phyloP scores from a whole-genome alignment of 1,140 invertebrate genomes.

The Lucilia sericata region DNA sequence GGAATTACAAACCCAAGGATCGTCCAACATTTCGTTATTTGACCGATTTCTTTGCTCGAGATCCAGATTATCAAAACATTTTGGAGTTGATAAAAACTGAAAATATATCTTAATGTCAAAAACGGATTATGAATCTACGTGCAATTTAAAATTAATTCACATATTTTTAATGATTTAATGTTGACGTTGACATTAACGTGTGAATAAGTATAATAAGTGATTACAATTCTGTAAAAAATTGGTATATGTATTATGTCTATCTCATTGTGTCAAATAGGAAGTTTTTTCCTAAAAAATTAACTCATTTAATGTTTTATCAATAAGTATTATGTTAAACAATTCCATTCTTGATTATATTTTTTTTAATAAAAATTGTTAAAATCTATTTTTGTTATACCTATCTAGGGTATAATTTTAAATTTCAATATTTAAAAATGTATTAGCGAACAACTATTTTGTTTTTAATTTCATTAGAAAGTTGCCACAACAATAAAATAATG shows the following conservation, averaged over 20 bases:
- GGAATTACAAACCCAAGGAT: constrained; percentile 82
- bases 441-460: no score
- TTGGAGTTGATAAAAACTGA: constrained; percentile 71
- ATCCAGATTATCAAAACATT: constrained; percentile 79
- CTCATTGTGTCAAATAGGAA: constrained; percentile 7
- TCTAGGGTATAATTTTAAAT: no score
- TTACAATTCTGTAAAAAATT: not conserved
- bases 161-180: not conserved
- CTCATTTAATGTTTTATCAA: not conserved
- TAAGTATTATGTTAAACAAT: not conserved
- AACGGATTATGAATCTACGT: not conserved
- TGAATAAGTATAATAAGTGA: not conserved
- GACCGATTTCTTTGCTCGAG: constrained; percentile 79
- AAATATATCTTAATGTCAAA: not conserved
- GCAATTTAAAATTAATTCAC: not conserved
- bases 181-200: not conserved
- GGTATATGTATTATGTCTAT: not conserved
- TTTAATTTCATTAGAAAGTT: no score
- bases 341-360: not conserved
- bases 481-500: no score
- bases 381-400: no score
- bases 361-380: not conserved
- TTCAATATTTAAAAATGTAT: no score
- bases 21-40: constrained; percentile 87
- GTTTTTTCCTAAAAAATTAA: not conserved